phyloP scores from a whole-genome alignment of 2,888 invertebrate species.

The Torymus texanus region DNA sequence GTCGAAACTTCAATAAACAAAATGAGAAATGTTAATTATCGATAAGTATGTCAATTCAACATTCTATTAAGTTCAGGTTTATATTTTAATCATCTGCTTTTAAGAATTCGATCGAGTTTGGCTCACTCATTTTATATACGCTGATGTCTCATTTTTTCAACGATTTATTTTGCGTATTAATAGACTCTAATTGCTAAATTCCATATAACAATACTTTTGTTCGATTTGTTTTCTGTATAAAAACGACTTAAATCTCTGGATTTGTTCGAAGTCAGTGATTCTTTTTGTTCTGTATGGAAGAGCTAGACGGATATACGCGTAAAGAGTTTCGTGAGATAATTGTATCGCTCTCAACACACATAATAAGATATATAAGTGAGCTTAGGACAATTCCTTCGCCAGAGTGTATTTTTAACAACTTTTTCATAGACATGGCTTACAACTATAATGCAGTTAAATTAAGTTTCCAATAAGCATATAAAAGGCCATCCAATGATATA shows the following conservation, averaged over 20 bases:
- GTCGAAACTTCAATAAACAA: background rate
- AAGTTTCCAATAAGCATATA: conserved; percentile 42
- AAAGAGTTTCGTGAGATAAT: conserved; percentile 7
- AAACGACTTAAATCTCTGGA: conserved; percentile 20
- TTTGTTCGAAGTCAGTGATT: conserved; percentile 1
- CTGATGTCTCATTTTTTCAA: conserved; percentile 7
- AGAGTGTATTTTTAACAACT: conserved; percentile 20
- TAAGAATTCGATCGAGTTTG: conserved; percentile 28
- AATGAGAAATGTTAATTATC: conserved; percentile 6
- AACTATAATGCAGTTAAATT: conserved; percentile 38
- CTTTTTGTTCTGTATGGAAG: conserved; percentile 11
- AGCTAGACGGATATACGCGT: conserved; percentile 16
- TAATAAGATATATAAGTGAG: conserved; percentile 22
- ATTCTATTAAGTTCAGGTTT: background rate
- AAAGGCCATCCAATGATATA: conserved; percentile 46
- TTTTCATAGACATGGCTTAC: conserved; percentile 32
- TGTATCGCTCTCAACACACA: conserved; percentile 12
- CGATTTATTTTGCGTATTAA: background rate
- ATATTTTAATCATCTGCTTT: background rate
- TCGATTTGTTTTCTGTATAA: conserved; percentile 33
- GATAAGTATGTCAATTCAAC: conserved; percentile 11
- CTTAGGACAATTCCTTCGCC: conserved; percentile 38
- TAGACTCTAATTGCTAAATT: conserved; percentile 19
- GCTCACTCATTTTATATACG: conserved; percentile 16
- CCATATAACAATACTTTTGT: conserved; percentile 30